Evolutionary conservation across 2,113 vertebrate species (phyloP).

Genomic region (Xenus cinereus): DNA sequence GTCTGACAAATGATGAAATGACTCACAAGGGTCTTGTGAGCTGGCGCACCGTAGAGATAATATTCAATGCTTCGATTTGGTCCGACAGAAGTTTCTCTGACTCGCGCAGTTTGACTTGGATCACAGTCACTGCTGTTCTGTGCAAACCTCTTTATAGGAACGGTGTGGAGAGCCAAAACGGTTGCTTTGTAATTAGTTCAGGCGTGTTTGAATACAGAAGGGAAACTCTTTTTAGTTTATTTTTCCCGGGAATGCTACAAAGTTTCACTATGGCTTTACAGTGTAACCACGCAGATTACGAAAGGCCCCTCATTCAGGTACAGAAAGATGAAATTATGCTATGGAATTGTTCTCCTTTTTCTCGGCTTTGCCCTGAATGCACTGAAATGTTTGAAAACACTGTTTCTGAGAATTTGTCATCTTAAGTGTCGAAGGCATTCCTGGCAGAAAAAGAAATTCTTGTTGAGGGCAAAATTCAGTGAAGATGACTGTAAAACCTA

Average conservation of each 20-base stretch:
- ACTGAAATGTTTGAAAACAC: neutral
- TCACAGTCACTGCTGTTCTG: neutral
- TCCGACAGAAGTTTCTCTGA: neutral
- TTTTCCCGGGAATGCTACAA: conserved; percentile 33
- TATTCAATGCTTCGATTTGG: neutral
- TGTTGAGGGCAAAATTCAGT: conserved; percentile 45
- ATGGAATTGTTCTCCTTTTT: neutral
- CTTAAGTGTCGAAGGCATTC: neutral
- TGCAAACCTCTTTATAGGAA: conserved; percentile 14
- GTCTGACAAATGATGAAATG: neutral
- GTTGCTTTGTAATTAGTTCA: conserved; percentile 72
- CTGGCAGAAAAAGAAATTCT: neutral
- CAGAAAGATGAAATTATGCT: neutral
- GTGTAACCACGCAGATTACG: neutral
- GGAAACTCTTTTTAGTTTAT: conserved; percentile 54
- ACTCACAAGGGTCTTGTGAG: neutral
- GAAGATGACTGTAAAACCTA: conserved; percentile 54
- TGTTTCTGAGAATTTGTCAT: neutral
- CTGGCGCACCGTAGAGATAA: rapidly evolving
- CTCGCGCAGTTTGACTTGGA: neutral
- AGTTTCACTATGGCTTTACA: conserved; percentile 18
- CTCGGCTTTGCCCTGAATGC: neutral
- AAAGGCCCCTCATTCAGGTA: neutral
- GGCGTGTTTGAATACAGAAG: conserved; percentile 60
- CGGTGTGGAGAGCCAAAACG: conserved; percentile 42